phyloP scores from a whole-genome alignment of 2,888 invertebrate genomes.

The Rhopalosiphum nymphaeae region DNA sequence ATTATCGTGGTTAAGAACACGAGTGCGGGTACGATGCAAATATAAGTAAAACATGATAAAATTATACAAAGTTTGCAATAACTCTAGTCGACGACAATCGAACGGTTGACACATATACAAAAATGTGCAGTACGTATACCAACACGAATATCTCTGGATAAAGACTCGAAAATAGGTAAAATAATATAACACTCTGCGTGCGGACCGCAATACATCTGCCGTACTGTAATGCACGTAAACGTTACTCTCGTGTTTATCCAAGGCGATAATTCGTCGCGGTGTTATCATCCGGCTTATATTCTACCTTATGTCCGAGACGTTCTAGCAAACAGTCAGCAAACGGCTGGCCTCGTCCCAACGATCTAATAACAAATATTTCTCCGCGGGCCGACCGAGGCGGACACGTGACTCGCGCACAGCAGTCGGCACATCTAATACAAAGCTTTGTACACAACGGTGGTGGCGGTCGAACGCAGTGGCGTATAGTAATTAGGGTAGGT shows the following conservation, averaged over 20 bases:
- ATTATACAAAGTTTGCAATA: not conserved
- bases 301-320: not conserved
- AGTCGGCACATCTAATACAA: not conserved
- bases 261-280: not conserved
- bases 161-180: not conserved
- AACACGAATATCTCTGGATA: not conserved
- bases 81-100: not conserved
- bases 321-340: not conserved
- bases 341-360: conserved; percentile 10
- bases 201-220: not conserved
- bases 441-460: not conserved
- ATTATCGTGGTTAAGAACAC: too few species aligned
- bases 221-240: not conserved
- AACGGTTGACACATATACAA: too few species aligned
- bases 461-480: not conserved
- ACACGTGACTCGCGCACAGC: not conserved
- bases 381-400: not conserved
- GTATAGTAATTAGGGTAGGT: conserved; percentile 50
- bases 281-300: not conserved
- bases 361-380: not conserved
- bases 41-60: not conserved
- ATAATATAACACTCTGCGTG: not conserved
- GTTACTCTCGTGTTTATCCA: not conserved
- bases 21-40: not conserved
- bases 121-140: too few species aligned